Base-by-base conservation (phyloP, 2,888 invertebrate species). In the Drosophila diplacantha region DNA sequence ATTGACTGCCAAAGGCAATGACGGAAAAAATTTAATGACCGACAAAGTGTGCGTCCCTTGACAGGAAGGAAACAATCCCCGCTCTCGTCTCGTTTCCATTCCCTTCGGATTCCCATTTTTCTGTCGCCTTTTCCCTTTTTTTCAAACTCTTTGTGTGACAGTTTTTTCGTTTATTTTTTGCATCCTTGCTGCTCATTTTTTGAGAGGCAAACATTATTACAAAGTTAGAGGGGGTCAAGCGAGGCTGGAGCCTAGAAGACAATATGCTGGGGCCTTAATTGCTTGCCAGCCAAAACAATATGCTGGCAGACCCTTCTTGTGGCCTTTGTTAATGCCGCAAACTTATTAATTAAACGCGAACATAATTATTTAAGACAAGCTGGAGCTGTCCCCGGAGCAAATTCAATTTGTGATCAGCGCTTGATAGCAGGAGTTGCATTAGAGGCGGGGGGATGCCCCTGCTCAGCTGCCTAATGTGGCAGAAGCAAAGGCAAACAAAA, bases 271-370 rank as follows among this genome's bases (percentile, higher is more conserved):
- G 55, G 9, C 16, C 49, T 60, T 66, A 66, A 66, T 66, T 68
- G 66, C 60, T 52, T 39, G 12, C 18, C 16, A 39, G 41, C 37
- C 37, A 62, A 51, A 51, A 61, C 62, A 56, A 65, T 50, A 53
- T 50, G 44, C 44, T 44, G 32, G 38, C 29, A 16, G 51, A 54
- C 62, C 61, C 46, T 67, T 61, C 62, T 38, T 26, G 18, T 14
- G 52, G 61, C 44, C 43, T 63, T 62, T 69, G 50, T 55, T 59
- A 54, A 18, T 52, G 63, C 37, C 22, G 29, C 43, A 74, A 78
- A 78, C 69, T 81, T 78, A 75, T 81, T 78, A 78, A 83, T 78
- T 78, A 78, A 82, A 78, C 52, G 63, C 51, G 57, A 52, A 63
- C 54, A 71, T 73, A 78, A 81, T 78, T 81, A 78, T 73, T 77